These are phyloP conservation scores for Tautogolabrus adspersus DNA, from an alignment of 2,113 vertebrate species.

Conservation along the genomic window DNA sequence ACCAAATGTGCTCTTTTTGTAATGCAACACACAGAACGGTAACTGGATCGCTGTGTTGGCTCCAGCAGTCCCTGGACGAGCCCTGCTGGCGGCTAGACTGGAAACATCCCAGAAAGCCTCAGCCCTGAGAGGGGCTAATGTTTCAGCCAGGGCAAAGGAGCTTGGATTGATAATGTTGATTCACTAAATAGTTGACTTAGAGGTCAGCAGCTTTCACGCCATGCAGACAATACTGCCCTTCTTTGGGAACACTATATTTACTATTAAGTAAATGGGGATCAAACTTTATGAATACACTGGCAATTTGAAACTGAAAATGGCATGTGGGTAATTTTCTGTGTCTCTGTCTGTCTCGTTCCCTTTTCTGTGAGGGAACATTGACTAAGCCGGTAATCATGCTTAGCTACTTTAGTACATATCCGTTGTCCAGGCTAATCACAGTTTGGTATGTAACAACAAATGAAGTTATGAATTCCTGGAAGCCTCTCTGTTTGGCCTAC, in stretches of 20 bases:
- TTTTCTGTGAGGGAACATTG: constrained; percentile 33
- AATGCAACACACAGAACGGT: constrained; percentile 85
- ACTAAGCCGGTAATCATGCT: constrained; percentile 53
- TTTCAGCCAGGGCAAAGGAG: constrained; percentile 83
- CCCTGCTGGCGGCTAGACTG: constrained; percentile 78
- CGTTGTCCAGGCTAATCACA: constrained; percentile 38
- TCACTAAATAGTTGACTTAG: constrained; percentile 81
- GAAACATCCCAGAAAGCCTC: constrained; percentile 80
- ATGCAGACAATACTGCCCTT: constrained; percentile 60
- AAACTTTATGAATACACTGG: constrained; percentile 56
- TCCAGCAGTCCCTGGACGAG: constrained; percentile 79
- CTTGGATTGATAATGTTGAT: constrained; percentile 84
- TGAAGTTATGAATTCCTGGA: constrained; percentile 37
- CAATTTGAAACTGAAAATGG: constrained; percentile 55
- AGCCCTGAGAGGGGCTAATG: constrained; percentile 79
- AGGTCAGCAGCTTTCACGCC: constrained; percentile 78
- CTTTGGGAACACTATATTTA: constrained; percentile 72
- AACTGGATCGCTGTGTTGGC: constrained; percentile 82
- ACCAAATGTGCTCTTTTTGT: constrained; percentile 87
- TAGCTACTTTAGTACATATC: constrained; percentile 31
- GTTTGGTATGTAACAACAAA: constrained; percentile 57
- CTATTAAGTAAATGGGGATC: constrained; percentile 70
- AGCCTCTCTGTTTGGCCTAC: constrained; percentile 7
- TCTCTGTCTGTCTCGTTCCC: constrained; percentile 34
- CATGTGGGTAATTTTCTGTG: constrained; percentile 52